A percentile compares a stretch with the other conserved stretches of the same genome.
Conservation (phyloP, 2,797 vertebrate species). For the Clamator glandarius region DNA sequence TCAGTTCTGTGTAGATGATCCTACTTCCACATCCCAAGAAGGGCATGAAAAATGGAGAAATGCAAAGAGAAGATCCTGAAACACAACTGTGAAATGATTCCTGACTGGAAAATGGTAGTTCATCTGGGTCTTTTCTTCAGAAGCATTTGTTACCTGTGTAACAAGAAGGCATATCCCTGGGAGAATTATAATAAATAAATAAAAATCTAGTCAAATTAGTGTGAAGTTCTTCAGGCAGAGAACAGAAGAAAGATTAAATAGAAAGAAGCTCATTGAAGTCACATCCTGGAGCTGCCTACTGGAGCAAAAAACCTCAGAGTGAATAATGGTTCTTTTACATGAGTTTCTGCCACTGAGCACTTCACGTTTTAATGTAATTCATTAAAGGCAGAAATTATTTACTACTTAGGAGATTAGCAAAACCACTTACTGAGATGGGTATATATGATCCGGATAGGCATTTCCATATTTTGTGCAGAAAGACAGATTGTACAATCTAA, state of each 20-base stretch:
- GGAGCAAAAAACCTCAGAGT: neutral
- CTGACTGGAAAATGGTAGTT: neutral
- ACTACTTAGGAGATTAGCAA: slow-evolving; percentile 12
- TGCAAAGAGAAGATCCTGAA: neutral
- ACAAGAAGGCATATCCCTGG: neutral
- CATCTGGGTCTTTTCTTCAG: neutral
- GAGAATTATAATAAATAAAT: neutral
- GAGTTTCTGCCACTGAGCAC: neutral
- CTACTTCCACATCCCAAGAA: neutral
- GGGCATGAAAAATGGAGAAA: neutral
- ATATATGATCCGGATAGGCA: neutral
- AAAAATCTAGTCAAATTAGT: neutral
- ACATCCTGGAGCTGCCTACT: neutral
- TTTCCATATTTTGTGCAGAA: neutral
- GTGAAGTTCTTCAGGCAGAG: neutral
- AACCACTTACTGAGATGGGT: neutral
- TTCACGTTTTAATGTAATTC: slow-evolving; percentile 33
- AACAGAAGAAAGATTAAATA: neutral
- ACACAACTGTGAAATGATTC: neutral
- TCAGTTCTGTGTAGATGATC: neutral
- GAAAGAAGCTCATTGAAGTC: neutral
- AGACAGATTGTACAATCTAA: neutral
- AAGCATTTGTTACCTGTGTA: neutral
- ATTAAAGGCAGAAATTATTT: slow-evolving; percentile 42
- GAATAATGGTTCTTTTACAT: slow-evolving; percentile 4